Conservation (phyloP, 2,888 invertebrate species). For the Alitta virens region DNA sequence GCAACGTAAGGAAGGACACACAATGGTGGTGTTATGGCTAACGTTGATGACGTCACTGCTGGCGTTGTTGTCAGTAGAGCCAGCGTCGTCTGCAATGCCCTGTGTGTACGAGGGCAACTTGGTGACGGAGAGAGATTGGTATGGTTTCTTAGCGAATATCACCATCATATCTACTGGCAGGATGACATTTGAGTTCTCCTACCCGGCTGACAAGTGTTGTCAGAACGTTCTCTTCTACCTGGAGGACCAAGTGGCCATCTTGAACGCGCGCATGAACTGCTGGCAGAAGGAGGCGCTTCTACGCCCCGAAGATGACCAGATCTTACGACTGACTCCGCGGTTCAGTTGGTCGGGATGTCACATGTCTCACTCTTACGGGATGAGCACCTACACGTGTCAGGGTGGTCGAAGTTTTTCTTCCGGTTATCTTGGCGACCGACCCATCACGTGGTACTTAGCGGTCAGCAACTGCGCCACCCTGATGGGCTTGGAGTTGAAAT, state of each 20-base stretch:
- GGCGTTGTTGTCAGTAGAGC: constrained; percentile 1
- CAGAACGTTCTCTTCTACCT: constrained; percentile 30
- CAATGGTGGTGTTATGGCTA: no score
- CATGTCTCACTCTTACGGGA: constrained; percentile 21
- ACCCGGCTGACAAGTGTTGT: constrained; percentile 30
- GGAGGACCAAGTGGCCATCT: constrained; percentile 26
- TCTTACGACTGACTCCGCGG: constrained; percentile 28
- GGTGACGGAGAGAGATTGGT: constrained; percentile 27
- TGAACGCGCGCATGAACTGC: constrained; percentile 29
- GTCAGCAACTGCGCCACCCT: constrained; percentile 28
- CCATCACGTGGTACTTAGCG: constrained; percentile 29
- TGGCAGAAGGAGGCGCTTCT: constrained; percentile 28
- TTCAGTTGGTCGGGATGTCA: constrained; percentile 32
- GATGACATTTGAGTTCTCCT: constrained; percentile 25
- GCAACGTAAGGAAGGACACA: no score
- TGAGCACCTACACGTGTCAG: constrained; percentile 24
- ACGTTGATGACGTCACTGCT: background rate
- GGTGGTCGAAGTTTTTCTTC: constrained; percentile 29
- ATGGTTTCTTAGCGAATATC: constrained; percentile 30
- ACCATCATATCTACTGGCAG: constrained; percentile 24
- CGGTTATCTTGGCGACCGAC: constrained; percentile 1
- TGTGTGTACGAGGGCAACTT: constrained; percentile 29
- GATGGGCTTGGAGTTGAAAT: constrained; percentile 26
- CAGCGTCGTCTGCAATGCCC: constrained; percentile 17
- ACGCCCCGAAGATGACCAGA: constrained; percentile 27